Conservation (phyloP, 1,140 invertebrate species). For the Penaeus chinensis region DNA sequence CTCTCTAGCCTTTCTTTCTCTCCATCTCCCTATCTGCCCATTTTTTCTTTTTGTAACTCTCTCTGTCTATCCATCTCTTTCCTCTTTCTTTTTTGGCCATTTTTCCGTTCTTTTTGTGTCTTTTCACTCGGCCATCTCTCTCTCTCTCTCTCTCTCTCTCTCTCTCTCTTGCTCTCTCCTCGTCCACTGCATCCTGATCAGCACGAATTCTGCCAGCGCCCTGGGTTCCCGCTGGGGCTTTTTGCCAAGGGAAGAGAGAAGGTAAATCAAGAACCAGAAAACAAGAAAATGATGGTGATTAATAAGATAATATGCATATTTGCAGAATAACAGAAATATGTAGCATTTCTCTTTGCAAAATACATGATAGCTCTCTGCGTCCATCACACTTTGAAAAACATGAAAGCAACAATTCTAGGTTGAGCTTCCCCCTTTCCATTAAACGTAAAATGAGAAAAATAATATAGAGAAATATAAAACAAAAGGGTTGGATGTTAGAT, state of each 20-base stretch:
- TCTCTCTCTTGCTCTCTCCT: slow-evolving; percentile 16
- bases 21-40: no score
- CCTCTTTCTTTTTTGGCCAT: no score
- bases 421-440: slow-evolving; percentile 57
- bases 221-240: not conserved
- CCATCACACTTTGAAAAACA: slow-evolving; percentile 62
- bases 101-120: no score
- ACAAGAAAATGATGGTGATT: no score
- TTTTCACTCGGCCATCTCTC: no score
- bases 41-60: no score
- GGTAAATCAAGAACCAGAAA: slow-evolving; percentile 6
- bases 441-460: slow-evolving; percentile 61
- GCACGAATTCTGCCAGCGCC: not conserved
- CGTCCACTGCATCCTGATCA: not conserved
- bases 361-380: slow-evolving; percentile 26
- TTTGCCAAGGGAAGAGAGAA: slow-evolving; percentile 32
- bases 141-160: slow-evolving; percentile 20
- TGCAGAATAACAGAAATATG: slow-evolving; percentile 48
- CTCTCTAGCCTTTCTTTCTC: no score
- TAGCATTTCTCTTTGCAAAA: slow-evolving; percentile 55
- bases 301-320: not conserved
- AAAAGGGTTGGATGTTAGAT: slow-evolving; percentile 59
- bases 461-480: slow-evolving; percentile 61
- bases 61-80: no score
- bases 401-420: slow-evolving; percentile 58